Evolutionary conservation across 2,888 invertebrate genomes (phyloP).

Genomic region (Zhengitettix transpicula): DNA sequence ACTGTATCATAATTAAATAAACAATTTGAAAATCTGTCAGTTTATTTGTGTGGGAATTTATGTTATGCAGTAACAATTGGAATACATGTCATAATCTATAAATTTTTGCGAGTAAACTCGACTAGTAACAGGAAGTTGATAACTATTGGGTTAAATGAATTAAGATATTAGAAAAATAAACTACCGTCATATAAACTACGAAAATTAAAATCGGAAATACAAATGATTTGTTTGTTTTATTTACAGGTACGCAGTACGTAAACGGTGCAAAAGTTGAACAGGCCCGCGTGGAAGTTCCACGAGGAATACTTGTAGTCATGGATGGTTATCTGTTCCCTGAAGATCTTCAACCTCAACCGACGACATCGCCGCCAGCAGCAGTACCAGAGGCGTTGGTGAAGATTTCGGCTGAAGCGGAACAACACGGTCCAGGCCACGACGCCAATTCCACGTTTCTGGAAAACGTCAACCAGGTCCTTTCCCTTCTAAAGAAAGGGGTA

Average conservation of each 20-base stretch:
- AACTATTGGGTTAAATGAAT: no score
- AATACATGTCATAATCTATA: no score
- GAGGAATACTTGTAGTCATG: slow-evolving; percentile 27
- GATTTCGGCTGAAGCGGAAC: background rate
- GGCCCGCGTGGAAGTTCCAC: slow-evolving; percentile 25
- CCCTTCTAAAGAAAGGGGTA: slow-evolving; percentile 42
- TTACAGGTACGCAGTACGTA: slow-evolving; percentile 21
- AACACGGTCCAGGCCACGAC: slow-evolving; percentile 5
- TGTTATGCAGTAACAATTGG: no score
- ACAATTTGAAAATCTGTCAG: no score
- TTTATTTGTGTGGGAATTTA: no score
- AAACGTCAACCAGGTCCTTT: slow-evolving; percentile 34
- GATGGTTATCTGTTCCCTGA: slow-evolving; percentile 31
- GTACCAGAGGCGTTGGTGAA: background rate
- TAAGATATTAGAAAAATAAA: no score
- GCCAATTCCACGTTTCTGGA: slow-evolving; percentile 26
- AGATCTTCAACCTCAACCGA: slow-evolving; percentile 25
- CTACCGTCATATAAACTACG: no score
- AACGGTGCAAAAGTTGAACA: slow-evolving; percentile 28
- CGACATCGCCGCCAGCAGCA: slow-evolving; percentile 12
- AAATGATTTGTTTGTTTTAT: background rate
- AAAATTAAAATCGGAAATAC: no score
- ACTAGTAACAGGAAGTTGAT: no score
- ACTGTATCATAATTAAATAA: no score
- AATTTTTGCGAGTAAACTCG: no score